A percentile compares a stretch with the other conserved stretches of the same genome.
Conservation (phyloP, 2,113 vertebrate genomes). For the Vanacampus margaritifer region DNA sequence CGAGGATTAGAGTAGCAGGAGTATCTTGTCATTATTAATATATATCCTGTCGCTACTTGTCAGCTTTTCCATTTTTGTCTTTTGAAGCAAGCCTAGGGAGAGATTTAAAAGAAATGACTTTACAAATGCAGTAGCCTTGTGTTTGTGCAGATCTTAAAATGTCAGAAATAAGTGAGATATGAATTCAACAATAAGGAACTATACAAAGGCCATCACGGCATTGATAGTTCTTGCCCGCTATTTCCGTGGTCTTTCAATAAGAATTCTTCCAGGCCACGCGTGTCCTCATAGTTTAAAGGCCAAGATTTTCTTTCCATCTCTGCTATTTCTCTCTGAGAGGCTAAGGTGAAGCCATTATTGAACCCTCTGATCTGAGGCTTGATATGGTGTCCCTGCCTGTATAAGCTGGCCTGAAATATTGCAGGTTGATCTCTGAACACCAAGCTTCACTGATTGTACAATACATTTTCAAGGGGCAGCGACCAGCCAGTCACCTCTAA, state of each 20-base stretch:
- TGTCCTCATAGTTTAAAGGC: constrained; percentile 35
- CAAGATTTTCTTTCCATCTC: constrained; percentile 36
- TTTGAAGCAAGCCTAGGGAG: not conserved
- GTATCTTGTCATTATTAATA: not conserved
- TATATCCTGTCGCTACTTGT: not conserved
- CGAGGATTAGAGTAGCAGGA: not conserved
- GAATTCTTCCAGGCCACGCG: constrained; percentile 37
- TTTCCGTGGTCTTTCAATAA: constrained; percentile 27
- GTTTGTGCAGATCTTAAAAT: constrained; percentile 24
- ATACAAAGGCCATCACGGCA: constrained; percentile 20
- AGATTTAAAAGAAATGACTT: constrained; percentile 3
- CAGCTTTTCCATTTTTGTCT: not conserved
- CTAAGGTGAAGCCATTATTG: constrained; percentile 51
- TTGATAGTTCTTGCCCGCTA: constrained; percentile 18
- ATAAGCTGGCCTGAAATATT: constrained; percentile 48
- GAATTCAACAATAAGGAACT: constrained; percentile 8
- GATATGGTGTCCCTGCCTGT: constrained; percentile 36
- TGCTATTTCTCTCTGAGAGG: constrained; percentile 29
- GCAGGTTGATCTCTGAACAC: constrained; percentile 44
- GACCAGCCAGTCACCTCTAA: constrained; percentile 20
- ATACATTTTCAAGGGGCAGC: constrained; percentile 18
- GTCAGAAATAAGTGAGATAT: constrained; percentile 43
- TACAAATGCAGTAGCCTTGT: not conserved
- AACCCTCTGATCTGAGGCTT: constrained; percentile 45
- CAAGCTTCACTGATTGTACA: constrained; percentile 39